Percentiles rank a stretch among this genome's conserved stretches.
These are phyloP conservation scores for Pelodytes ibericus DNA, from an alignment of 2,797 vertebrate species.

Conservation along the genomic window DNA sequence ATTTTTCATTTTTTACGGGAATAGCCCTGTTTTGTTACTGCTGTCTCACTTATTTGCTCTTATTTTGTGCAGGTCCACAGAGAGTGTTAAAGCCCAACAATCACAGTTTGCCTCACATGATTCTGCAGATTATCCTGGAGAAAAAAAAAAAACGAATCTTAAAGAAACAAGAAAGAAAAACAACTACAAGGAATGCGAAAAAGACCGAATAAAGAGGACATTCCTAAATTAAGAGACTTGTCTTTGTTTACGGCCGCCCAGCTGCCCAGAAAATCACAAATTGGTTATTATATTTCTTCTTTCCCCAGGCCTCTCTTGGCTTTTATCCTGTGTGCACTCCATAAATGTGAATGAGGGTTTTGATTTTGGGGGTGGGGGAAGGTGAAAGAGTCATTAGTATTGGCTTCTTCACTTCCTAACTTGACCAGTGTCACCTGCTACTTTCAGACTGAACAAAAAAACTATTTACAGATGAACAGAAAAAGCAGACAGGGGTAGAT, in stretches of 20 bases:
- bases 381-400: constrained; percentile 3
- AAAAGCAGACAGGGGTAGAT: too few species aligned
- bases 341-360: constrained; percentile 22
- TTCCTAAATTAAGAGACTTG: constrained; percentile 23
- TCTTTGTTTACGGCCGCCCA: background rate
- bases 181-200: too few species aligned
- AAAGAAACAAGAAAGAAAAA: too few species aligned
- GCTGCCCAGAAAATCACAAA: background rate
- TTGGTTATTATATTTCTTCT: background rate
- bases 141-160: constrained; percentile 9
- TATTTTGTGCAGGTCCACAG: background rate
- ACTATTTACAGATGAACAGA: background rate
- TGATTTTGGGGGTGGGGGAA: too few species aligned
- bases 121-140: constrained; percentile 41
- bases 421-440: constrained; percentile 26
- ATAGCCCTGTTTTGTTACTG: background rate
- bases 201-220: background rate
- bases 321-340: background rate
- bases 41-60: background rate
- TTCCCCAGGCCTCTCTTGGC: constrained; percentile 1
- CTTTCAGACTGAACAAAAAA: background rate
- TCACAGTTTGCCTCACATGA: constrained; percentile 56
- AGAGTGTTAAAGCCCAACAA: background rate
- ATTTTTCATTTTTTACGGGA: too few species aligned
- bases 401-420: constrained; percentile 20